Evolutionary conservation across 1,140 invertebrate genomes (phyloP).

Genomic region (Atta texana): DNA sequence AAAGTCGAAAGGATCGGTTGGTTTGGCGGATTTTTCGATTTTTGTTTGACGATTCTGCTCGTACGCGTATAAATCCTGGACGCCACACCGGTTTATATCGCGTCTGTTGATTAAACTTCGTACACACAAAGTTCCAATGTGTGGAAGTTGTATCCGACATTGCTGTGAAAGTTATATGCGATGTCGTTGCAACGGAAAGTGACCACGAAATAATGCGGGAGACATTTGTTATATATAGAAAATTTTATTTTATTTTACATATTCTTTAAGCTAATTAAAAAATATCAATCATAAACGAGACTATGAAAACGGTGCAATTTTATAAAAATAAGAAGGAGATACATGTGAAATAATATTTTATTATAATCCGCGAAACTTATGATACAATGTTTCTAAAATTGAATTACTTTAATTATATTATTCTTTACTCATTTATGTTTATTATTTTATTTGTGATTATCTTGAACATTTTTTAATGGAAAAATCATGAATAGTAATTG

Average conservation of each 20-base stretch:
- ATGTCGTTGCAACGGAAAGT: neutral
- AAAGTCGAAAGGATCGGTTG: constrained; percentile 20
- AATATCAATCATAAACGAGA: neutral
- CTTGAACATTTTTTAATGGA: no score
- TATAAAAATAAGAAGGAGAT: neutral
- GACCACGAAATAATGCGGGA: neutral
- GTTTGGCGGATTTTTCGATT: constrained; percentile 36
- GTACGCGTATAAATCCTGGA: constrained; percentile 36
- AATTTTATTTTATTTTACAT: neutral
- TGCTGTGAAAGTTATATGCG: constrained; percentile 23
- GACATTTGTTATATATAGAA: neutral
- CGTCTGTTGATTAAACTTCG: constrained; percentile 51
- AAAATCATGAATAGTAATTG: neutral
- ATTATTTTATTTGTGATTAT: neutral
- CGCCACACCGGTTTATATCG: constrained; percentile 42
- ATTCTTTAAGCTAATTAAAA: neutral
- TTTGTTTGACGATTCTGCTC: constrained; percentile 7
- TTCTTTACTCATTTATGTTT: neutral
- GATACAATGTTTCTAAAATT: neutral
- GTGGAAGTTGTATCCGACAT: constrained; percentile 11
- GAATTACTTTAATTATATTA: neutral
- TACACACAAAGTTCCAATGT: constrained; percentile 8
- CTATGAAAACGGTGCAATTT: neutral
- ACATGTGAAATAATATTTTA: neutral
- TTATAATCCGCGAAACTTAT: neutral